Base-by-base conservation (phyloP, 2,888 invertebrate genomes). In the Tetranychus truncatus region DNA sequence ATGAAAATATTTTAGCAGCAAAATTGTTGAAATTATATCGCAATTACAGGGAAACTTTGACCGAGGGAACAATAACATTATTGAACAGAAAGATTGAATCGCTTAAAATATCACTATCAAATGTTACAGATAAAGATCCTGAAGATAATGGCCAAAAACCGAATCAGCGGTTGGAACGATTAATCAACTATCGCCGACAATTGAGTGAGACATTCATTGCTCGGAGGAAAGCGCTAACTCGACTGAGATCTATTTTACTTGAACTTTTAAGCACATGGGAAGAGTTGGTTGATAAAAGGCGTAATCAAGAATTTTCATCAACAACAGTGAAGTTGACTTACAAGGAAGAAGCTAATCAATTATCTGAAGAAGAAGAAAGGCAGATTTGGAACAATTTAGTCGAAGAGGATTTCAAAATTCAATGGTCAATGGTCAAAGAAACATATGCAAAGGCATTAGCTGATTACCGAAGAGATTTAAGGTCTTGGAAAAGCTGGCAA, bases 401-500 rank as follows among this genome's bases (percentile, higher is more conserved):
- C 6, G 83, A 88, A 24, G 85, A 86, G 76, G 87, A 87, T 76
- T 80, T 81, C 77, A 81, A 87, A 80, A 84, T 84, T 78, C 85
- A 87, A 74, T 45, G 20, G 46, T 34, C 20, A 45, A 45, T 45
- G 11, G 6, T n/a, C 5, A 72, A 46, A 18, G 72, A 72, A 11
- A 45, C 9, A 15, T 87, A 85, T 81, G 83, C 86, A 74, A 83
- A 81, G 76, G 83, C 85, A 80, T 84, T 86, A 81, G 80, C 84
- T 20, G 82, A 85, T 77, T 89, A 88, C 80, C 86, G 86, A 80
- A 83, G 84, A 78, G 81, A 84, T 46, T 84, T 86, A 81, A 82
- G 83, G 77, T 81, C 82, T 74, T 85, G 84, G 81, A 79, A 84
- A 81, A 79, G 81, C 78, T 81, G 83, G 78, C 79, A 79, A 69